Evolutionary conservation across 2,797 vertebrate species (phyloP), one percentile per base, ranked within the genome.

Genomic region (Enteromius anoplus): DNA sequence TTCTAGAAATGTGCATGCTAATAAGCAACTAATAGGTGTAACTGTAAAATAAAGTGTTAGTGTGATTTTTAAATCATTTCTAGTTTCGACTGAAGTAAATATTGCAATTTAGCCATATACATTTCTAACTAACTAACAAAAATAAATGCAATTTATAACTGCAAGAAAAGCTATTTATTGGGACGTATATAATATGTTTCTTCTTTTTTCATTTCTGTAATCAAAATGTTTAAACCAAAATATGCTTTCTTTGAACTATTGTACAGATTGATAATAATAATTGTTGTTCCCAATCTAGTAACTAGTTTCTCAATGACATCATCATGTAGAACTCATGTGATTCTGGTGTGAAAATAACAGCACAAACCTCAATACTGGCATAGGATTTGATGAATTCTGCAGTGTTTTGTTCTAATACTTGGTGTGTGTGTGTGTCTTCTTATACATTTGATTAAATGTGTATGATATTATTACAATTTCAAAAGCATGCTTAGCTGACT

Each of bases 201-300:
- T 15, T 53, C 3, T 51, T 32, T 75, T 55, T 55, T 10, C 0
- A 51, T 32, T 23, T 53, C 14, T 53, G 19, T 37, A 12, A 73
- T 34, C 6, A 37, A 73, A 73, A 73, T n/a, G 49, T 40, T 75
- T 75, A 8, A n/a, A 75, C n/a, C 0, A 58, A 58, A 75, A 40
- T 12, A 17, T 17, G 72, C 53, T 40, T 75, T 34, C 19, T 34
- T 34, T 49, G 5, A 34, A 53, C 34, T 34, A 19, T 34, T 53
- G 10, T 53, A 15, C 19, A 37, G 21, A 73, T 53, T 53, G 42
- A 26, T 26, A 26, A 23, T 47, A 53, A 34, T 73, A 1, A 23
- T 37, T 15, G 21, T 75, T 58, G 47, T 32, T 72, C n/a, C 7
- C 14, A 70, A 17, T 70, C n/a, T 42, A 6, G 45, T 45, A 26